Conservation (phyloP, 1,140 invertebrate species). For the Hydropsyche tenuis region DNA sequence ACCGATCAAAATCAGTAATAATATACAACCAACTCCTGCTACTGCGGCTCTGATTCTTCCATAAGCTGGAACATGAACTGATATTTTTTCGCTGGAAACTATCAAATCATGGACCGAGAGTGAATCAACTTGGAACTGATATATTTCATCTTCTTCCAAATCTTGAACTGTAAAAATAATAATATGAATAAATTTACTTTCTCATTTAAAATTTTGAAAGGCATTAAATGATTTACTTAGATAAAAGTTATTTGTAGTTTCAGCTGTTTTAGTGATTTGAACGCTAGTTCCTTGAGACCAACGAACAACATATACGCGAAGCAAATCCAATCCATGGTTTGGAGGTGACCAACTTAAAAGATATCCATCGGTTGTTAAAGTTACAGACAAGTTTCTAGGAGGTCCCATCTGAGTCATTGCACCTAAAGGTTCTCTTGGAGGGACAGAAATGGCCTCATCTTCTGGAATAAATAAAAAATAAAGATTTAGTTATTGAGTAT, state of each 20-base stretch:
- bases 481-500: not conserved
- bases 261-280: constrained; percentile 64
- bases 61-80: constrained; percentile 68
- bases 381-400: constrained; percentile 72
- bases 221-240: constrained; percentile 34
- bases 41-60: constrained; percentile 67
- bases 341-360: constrained; percentile 78
- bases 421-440: constrained; percentile 43
- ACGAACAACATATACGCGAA: constrained; percentile 67
- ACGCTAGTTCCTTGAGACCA: constrained; percentile 68
- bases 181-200: constrained; percentile 38
- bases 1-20: constrained; percentile 65
- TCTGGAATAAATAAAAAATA: constrained; percentile 12
- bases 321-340: constrained; percentile 62
- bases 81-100: constrained; percentile 64
- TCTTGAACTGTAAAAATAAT: constrained; percentile 68
- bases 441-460: constrained; percentile 3
- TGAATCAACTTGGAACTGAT: constrained; percentile 72
- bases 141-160: constrained; percentile 70
- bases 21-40: constrained; percentile 65
- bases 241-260: constrained; percentile 65
- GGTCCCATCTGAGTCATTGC: constrained; percentile 62
- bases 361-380: constrained; percentile 68
- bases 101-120: constrained; percentile 64
- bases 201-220: not conserved